phyloP scores from a whole-genome alignment of 2,888 invertebrate genomes.

The Hydraecia micacea region DNA sequence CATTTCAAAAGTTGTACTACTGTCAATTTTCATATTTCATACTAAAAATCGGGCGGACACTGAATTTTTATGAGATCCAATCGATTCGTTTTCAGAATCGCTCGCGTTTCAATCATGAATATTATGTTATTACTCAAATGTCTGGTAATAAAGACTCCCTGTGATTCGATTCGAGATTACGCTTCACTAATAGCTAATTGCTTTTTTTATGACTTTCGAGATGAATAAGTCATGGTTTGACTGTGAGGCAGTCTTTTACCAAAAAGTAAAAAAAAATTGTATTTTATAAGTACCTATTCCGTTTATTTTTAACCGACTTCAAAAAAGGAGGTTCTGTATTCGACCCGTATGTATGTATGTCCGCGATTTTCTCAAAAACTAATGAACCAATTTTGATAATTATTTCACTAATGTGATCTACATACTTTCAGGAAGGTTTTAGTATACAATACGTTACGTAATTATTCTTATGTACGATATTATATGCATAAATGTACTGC shows the following conservation, averaged over 20 bases:
- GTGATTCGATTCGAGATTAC: conserved; percentile 17
- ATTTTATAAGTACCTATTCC: too few relatives aligned
- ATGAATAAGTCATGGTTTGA: background rate
- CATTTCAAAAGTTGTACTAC: conserved; percentile 20
- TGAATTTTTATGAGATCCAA: conserved; percentile 49
- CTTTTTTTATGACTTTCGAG: background rate
- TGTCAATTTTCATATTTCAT: background rate
- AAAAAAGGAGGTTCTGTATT: too few relatives aligned
- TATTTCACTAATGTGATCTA: too few relatives aligned
- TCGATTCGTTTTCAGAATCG: conserved; percentile 24
- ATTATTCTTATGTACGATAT: too few relatives aligned
- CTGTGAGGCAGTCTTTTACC: background rate
- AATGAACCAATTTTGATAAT: too few relatives aligned
- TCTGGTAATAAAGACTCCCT: conserved; percentile 10
- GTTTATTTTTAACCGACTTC: too few relatives aligned
- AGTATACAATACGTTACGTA: too few relatives aligned
- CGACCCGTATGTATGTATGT: too few relatives aligned
- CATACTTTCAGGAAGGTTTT: too few relatives aligned
- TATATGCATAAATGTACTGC: too few relatives aligned
- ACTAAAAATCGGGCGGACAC: background rate
- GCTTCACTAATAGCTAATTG: conserved; percentile 10
- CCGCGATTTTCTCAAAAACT: too few relatives aligned
- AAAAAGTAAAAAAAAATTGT: background rate
- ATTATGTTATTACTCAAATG: conserved; percentile 41
- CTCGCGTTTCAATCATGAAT: conserved; percentile 50